Evolutionary conservation across 2,113 vertebrate genomes (phyloP).

Genomic region (Arothron firmamentum): DNA sequence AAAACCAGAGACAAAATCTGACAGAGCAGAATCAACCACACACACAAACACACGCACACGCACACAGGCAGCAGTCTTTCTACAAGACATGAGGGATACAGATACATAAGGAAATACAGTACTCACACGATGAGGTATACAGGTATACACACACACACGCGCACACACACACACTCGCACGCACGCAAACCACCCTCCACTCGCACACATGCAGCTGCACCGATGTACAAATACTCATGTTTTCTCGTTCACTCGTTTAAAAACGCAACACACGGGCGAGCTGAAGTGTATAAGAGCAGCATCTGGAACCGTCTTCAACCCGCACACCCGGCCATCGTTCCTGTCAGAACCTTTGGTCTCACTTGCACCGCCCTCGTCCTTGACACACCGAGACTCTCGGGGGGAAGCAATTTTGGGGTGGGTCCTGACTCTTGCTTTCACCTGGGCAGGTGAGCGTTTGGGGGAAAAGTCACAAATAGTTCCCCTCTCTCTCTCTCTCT

Average conservation of each 20-base stretch:
- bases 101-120: conserved; percentile 59
- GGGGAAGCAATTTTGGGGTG: background rate
- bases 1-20: conserved; percentile 70
- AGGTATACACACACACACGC: conserved; percentile 60
- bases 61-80: conserved; percentile 34
- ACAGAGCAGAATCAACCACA: conserved; percentile 63
- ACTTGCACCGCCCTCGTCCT: conserved; percentile 1
- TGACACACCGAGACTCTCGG: too few species aligned
- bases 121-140: conserved; percentile 73
- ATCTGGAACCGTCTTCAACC: conserved; percentile 49
- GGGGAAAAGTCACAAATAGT: conserved; percentile 40
- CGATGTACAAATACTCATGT: conserved; percentile 62
- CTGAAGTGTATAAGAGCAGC: conserved; percentile 64
- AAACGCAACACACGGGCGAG: conserved; percentile 61
- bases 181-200: conserved; percentile 38
- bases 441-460: conserved; percentile 5
- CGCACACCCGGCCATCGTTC: conserved; percentile 38
- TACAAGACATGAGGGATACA: conserved; percentile 51
- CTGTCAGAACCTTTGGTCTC: conserved; percentile 66
- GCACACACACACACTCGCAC: conserved; percentile 30
- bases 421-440: conserved; percentile 12
- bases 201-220: conserved; percentile 59
- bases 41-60: conserved; percentile 15
- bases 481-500: conserved; percentile 5
- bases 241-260: conserved; percentile 47